These are phyloP conservation scores for Papilio polytes DNA, from an alignment of 1,140 invertebrate genomes.

Conservation along the genomic window DNA sequence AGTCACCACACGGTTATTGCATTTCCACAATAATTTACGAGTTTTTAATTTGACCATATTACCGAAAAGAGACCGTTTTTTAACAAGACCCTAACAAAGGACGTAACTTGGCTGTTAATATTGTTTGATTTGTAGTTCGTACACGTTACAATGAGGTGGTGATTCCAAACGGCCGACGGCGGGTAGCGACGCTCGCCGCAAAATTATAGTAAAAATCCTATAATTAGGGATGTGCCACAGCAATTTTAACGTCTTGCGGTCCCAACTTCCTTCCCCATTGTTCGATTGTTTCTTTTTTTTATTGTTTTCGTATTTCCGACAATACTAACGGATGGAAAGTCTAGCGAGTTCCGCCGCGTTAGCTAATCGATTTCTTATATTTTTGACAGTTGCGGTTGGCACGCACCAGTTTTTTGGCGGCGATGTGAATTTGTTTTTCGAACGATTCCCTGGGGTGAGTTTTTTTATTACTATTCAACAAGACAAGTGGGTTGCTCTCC, in stretches of 20 bases:
- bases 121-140: constrained; percentile 70
- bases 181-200: constrained; percentile 56
- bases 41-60: constrained; percentile 56
- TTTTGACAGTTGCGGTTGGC: constrained; percentile 77
- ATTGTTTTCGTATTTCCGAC: constrained; percentile 41
- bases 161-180: constrained; percentile 59
- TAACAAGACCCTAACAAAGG: constrained; percentile 62
- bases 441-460: constrained; percentile 49
- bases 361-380: constrained; percentile 76
- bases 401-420: constrained; percentile 31
- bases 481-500: background rate
- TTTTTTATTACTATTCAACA: background rate
- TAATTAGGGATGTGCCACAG: constrained; percentile 74
- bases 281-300: constrained; percentile 58
- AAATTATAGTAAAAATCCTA: constrained; percentile 76
- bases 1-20: constrained; percentile 47
- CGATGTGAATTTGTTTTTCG: constrained; percentile 61
- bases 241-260: constrained; percentile 76
- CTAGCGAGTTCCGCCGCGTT: constrained; percentile 46
- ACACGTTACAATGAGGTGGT: constrained; percentile 64
- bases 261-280: constrained; percentile 74
- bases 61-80: constrained; percentile 55
- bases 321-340: constrained; percentile 43
- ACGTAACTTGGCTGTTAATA: constrained; percentile 59
- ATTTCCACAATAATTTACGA: constrained; percentile 63